Conservation (phyloP, 1,140 invertebrate genomes). For the Hypsibius dujardini region DNA sequence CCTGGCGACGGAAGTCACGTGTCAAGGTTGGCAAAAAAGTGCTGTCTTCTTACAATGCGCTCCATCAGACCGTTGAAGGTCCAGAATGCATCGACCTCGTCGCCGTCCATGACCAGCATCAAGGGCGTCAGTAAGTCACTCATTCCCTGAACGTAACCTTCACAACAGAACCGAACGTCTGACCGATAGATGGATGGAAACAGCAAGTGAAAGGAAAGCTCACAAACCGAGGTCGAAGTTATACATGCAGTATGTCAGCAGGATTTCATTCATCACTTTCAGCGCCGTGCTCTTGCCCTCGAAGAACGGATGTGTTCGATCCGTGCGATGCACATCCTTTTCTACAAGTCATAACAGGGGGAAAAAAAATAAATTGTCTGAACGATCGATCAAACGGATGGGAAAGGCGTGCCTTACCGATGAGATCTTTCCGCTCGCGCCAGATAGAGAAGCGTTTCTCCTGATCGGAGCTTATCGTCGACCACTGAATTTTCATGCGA, state of each 20-base stretch:
- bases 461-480: slow-evolving; percentile 64
- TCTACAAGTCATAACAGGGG: too few species aligned
- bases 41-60: slow-evolving; percentile 59
- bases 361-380: slow-evolving; percentile 22
- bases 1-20: too few species aligned
- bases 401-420: slow-evolving; percentile 41
- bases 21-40: too few species aligned
- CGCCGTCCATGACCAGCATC: slow-evolving; percentile 68
- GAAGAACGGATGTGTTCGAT: slow-evolving; percentile 74
- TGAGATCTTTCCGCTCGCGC: slow-evolving; percentile 74
- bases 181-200: slow-evolving; percentile 49
- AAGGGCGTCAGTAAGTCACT: slow-evolving; percentile 87
- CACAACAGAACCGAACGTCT: slow-evolving; percentile 20
- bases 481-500: slow-evolving; percentile 91
- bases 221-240: slow-evolving; percentile 82
- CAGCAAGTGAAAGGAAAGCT: too few species aligned
- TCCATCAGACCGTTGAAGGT: slow-evolving; percentile 99
- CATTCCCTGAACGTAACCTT: slow-evolving; percentile 62
- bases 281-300: slow-evolving; percentile 75
- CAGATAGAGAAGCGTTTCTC: slow-evolving; percentile 71
- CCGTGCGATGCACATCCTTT: slow-evolving; percentile 92
- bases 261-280: slow-evolving; percentile 61
- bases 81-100: slow-evolving; percentile 91
- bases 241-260: slow-evolving; percentile 99
- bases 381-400: slow-evolving; percentile 17